These are phyloP conservation scores for Centropus bengalensis DNA, from an alignment of 2,113 vertebrate species.

Conservation along the genomic window DNA sequence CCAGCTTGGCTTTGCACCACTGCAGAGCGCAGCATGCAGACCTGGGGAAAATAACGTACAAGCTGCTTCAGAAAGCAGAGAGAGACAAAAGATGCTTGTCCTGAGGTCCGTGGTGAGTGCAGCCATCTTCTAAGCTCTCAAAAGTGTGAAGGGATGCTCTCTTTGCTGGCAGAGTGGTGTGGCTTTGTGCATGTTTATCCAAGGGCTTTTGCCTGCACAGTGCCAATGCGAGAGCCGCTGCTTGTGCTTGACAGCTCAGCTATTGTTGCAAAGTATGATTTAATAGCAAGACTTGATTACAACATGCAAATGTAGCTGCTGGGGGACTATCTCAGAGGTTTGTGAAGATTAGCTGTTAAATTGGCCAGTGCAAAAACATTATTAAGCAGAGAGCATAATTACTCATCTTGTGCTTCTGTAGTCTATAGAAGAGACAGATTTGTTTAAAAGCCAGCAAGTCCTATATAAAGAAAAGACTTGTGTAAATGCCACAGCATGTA, in stretches of 20 bases:
- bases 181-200: background rate
- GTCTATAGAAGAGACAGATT: conserved; percentile 34
- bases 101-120: background rate
- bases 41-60: background rate
- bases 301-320: conserved; percentile 50
- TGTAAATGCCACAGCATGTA: conserved; percentile 51
- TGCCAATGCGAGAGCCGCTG: background rate
- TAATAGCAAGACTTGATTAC: conserved; percentile 64
- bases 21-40: background rate
- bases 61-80: background rate
- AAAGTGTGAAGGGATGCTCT: background rate
- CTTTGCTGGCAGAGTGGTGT: background rate
- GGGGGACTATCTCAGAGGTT: conserved; percentile 60
- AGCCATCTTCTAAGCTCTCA: background rate
- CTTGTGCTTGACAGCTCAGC: conserved; percentile 33
- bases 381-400: conserved; percentile 58
- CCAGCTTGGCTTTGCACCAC: background rate
- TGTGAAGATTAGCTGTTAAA: conserved; percentile 70
- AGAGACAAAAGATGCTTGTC: background rate
- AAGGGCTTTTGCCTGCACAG: background rate
- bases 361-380: conserved; percentile 70
- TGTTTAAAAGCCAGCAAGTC: conserved; percentile 45
- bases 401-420: conserved; percentile 53
- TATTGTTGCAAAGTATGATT: conserved; percentile 64
- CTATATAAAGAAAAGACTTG: background rate